Evolutionary conservation across 1,140 invertebrate genomes (phyloP).

Genomic region (Dendrolimus punctatus): DNA sequence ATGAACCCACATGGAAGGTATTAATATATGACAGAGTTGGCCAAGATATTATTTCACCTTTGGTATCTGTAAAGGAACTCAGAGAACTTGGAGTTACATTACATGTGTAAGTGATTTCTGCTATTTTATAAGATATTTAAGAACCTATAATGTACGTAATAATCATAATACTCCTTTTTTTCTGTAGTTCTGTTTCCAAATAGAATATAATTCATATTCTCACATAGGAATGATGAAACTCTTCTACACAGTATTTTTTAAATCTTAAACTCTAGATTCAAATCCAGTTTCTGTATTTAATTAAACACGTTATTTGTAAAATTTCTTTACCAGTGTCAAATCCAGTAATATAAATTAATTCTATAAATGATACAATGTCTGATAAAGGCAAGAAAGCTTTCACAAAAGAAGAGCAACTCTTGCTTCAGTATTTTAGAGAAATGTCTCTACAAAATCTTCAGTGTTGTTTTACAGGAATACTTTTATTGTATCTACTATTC

Average conservation of each 20-base stretch:
- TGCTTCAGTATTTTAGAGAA: constrained; percentile 98
- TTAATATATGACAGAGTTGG: constrained; percentile 96
- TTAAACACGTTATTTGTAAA: neutral
- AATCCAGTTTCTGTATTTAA: too few relatives aligned
- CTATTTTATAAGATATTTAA: too few relatives aligned
- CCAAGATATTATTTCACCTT: constrained; percentile 98
- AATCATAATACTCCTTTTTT: too few relatives aligned
- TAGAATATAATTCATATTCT: too few relatives aligned
- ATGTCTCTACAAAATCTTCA: constrained; percentile 97
- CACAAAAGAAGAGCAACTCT: constrained; percentile 97
- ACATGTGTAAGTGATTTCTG: constrained; percentile 85
- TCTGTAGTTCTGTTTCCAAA: too few relatives aligned
- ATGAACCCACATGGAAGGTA: constrained; percentile 95
- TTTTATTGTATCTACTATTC: constrained; percentile 95
- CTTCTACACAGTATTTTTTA: too few relatives aligned
- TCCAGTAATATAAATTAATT: constrained; percentile 13
- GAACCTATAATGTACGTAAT: too few relatives aligned
- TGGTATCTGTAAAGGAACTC: constrained; percentile 96
- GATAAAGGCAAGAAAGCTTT: constrained; percentile 78
- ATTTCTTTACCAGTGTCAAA: neutral
- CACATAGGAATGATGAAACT: too few relatives aligned
- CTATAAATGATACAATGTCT: constrained; percentile 34
- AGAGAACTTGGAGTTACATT: constrained; percentile 97
- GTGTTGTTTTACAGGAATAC: constrained; percentile 98
- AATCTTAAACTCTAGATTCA: too few relatives aligned